Percentiles rank a stretch among this genome's conserved stretches.
phyloP scores from a whole-genome alignment of 1,140 invertebrate genomes.

The Leptestheria dahalacensis region DNA sequence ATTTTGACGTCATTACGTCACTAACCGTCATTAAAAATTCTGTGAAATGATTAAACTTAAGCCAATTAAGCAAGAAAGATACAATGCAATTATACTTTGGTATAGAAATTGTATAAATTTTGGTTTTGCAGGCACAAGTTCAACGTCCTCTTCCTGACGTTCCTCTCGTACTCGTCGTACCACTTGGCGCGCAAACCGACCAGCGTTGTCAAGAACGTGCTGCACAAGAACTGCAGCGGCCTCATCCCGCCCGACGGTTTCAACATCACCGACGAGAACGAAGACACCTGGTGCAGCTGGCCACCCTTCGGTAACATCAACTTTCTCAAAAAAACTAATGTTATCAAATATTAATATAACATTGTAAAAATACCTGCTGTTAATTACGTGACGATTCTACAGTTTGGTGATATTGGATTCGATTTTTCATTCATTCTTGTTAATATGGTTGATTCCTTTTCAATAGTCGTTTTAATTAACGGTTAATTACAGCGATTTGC shows the following conservation, averaged over 20 bases:
- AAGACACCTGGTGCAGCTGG: slow-evolving; percentile 69
- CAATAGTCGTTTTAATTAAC: no score
- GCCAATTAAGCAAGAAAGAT: no score
- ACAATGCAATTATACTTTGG: not conserved
- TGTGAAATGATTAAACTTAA: no score
- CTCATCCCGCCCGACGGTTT: slow-evolving; percentile 36
- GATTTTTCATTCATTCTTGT: no score
- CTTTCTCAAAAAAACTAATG: no score
- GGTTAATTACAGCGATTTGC: no score
- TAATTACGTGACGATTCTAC: no score
- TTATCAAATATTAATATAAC: no score
- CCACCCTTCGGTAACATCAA: slow-evolving; percentile 66
- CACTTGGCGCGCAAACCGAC: slow-evolving; percentile 86
- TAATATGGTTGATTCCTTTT: no score
- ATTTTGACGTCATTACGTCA: not conserved
- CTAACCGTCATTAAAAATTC: no score
- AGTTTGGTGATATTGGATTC: no score
- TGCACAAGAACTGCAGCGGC: slow-evolving; percentile 63
- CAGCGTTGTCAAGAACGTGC: slow-evolving; percentile 81
- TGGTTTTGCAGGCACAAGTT: slow-evolving; percentile 42
- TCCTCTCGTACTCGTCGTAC: slow-evolving; percentile 73
- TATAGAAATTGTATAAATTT: slow-evolving; percentile 3
- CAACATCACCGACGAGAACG: slow-evolving; percentile 29
- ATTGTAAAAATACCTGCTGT: no score
- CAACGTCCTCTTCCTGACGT: slow-evolving; percentile 64